A percentile compares a stretch with the other conserved stretches of the same genome.
phyloP scores from a whole-genome alignment of 2,888 invertebrate species.

The Chaetogeoica ovagalla region DNA sequence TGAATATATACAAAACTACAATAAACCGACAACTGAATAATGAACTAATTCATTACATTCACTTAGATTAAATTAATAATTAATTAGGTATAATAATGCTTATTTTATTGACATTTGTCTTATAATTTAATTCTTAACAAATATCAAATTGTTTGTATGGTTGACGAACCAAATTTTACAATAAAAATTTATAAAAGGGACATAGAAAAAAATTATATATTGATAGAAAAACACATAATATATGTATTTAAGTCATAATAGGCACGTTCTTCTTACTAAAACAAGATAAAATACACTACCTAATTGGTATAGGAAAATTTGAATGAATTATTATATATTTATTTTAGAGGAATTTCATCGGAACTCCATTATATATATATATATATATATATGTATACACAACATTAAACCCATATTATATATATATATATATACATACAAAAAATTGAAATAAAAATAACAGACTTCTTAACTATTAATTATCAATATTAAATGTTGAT shows the following conservation, averaged over 20 bases:
- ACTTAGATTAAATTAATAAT: slow-evolving; percentile 19
- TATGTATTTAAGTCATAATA: slow-evolving; percentile 38
- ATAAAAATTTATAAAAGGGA: slow-evolving; percentile 10
- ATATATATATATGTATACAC: not conserved
- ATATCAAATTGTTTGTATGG: not conserved
- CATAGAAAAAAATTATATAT: slow-evolving; percentile 42
- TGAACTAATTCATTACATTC: slow-evolving; percentile 20
- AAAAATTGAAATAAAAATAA: slow-evolving; percentile 31
- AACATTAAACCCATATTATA: slow-evolving; percentile 31
- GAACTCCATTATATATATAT: not conserved
- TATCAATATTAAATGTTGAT: slow-evolving; percentile 23
- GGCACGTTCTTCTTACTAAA: slow-evolving; percentile 36
- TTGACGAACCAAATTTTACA: slow-evolving; percentile 9
- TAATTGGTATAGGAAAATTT: slow-evolving; percentile 7
- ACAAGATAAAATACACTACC: slow-evolving; percentile 29
- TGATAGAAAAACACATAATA: slow-evolving; percentile 40
- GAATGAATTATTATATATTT: not conserved
- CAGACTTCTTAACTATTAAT: slow-evolving; percentile 19
- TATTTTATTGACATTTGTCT: slow-evolving; percentile 22
- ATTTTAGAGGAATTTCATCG: slow-evolving; percentile 1
- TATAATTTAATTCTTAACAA: slow-evolving; percentile 11
- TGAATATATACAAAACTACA: slow-evolving; percentile 28
- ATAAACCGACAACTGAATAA: slow-evolving; percentile 12
- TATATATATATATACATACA: not conserved
- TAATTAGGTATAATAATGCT: slow-evolving; percentile 18